phyloP scores from a whole-genome alignment of 2,113 vertebrate species.

The Bucco capensis region DNA sequence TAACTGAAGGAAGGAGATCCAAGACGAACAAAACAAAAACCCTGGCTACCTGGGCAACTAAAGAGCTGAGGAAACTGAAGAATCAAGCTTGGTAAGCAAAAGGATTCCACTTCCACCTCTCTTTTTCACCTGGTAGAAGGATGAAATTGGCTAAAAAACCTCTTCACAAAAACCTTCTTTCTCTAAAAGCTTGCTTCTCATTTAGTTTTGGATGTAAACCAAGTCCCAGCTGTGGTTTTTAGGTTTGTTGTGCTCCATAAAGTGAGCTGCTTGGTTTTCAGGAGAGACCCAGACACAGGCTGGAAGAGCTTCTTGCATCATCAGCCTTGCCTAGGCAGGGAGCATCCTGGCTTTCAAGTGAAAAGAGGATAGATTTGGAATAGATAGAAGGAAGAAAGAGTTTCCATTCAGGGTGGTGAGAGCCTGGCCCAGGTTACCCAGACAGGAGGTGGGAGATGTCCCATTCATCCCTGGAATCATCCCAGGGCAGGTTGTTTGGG shows the following conservation, averaged over 20 bases:
- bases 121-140: neutral
- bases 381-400: neutral
- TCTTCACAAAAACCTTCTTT: neutral
- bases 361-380: neutral
- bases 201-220: no score
- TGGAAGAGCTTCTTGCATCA: neutral
- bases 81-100: slow-evolving; percentile 92
- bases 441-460: neutral
- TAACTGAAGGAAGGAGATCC: slow-evolving; percentile 94
- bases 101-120: no score
- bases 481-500: neutral
- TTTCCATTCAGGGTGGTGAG: neutral
- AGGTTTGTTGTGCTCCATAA: no score
- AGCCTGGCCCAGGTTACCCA: neutral
- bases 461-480: neutral
- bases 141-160: neutral
- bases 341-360: neutral
- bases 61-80: slow-evolving; percentile 97
- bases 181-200: no score
- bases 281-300: neutral
- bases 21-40: slow-evolving; percentile 98
- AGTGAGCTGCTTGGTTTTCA: no score
- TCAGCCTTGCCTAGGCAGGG: neutral
- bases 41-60: slow-evolving; percentile 95
- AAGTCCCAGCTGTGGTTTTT: no score